Evolutionary conservation across 2,888 invertebrate species (phyloP).

Genomic region (Tinea semifulvella): DNA sequence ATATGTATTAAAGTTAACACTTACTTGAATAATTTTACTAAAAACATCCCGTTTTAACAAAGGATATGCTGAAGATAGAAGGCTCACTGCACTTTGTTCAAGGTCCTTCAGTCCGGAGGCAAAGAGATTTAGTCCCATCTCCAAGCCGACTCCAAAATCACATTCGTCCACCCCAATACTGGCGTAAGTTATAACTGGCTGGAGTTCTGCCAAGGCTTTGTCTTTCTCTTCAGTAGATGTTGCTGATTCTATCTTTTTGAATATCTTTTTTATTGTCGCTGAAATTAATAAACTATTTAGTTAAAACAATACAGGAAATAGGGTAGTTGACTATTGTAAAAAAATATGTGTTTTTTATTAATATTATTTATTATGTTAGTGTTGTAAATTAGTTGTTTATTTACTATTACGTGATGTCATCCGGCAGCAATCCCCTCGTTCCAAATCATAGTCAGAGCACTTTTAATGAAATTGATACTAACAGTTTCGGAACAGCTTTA

Average conservation of each 20-base stretch:
- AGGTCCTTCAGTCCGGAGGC: slow-evolving; percentile 76
- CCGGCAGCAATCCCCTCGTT: too few relatives aligned
- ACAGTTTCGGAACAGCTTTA: too few relatives aligned
- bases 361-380: background rate
- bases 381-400: too few relatives aligned
- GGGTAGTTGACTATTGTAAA: too few relatives aligned
- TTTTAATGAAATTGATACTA: too few relatives aligned
- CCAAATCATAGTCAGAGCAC: too few relatives aligned
- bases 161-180: slow-evolving; percentile 94
- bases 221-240: slow-evolving; percentile 66
- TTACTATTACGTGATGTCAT: too few relatives aligned
- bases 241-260: slow-evolving; percentile 71
- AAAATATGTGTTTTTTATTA: background rate
- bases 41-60: slow-evolving; percentile 78
- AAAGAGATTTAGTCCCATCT: slow-evolving; percentile 88
- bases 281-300: too few relatives aligned
- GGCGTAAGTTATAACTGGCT: slow-evolving; percentile 83
- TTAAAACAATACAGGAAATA: too few relatives aligned
- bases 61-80: slow-evolving; percentile 79
- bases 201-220: slow-evolving; percentile 72
- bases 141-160: slow-evolving; percentile 93
- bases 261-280: slow-evolving; percentile 74
- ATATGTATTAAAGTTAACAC: too few relatives aligned
- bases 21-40: slow-evolving; percentile 73
- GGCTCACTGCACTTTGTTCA: slow-evolving; percentile 69